Base-by-base conservation (phyloP, 2,888 invertebrate genomes). In the Eupithecia subumbrata region DNA sequence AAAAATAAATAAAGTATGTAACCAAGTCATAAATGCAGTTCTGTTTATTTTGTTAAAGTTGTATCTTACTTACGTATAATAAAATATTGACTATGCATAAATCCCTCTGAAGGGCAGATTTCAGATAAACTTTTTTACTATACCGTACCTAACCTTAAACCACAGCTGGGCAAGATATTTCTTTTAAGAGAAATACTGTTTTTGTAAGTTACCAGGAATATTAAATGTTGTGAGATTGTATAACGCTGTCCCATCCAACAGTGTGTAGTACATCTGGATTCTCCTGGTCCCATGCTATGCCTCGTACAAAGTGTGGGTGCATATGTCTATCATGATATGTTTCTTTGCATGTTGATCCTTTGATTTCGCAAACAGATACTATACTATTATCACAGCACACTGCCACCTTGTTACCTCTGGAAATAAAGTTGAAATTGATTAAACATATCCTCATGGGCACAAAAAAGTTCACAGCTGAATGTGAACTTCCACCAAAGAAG, bases 211-310 rank as follows among this genome's bases (percentile, higher is more conserved):
- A 71, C 14, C 12, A 18, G 60, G 18, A 71, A 75, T 77, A 84
- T 80, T 82, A 76, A 77, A 92, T 73, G 34, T 78, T 84, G 79
- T 95, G 95, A 16, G 89, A 87, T 76, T 90, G 89, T 22, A 95
- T 84, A 79, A 90, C 88, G 69, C 93, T 92, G 81, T 96, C 96
- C 96, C 96, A 96, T n/a, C 95, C 95, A 25, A 95, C 95, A 0
- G 96, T 92, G 81, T 95, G 93, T 1, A 96, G 89, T 37, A 87
- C 81, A 70, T 88, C 85, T 30, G 83, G 83, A 2, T 90, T 87
- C 4, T 84, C 85, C 8, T 86, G 78, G 80, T 93, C 92, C 96
- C 96, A 96, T 0, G 95, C 92, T 9, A 95, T 79, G 14, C 95
- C 96, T 78, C 95, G 90, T 1, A 96, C 95, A 83, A 93, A 95